Evolutionary conservation across 2,113 vertebrate genomes (phyloP), one percentile per base, ranked within the genome.

Genomic region (Hippocampus guttulatus): DNA sequence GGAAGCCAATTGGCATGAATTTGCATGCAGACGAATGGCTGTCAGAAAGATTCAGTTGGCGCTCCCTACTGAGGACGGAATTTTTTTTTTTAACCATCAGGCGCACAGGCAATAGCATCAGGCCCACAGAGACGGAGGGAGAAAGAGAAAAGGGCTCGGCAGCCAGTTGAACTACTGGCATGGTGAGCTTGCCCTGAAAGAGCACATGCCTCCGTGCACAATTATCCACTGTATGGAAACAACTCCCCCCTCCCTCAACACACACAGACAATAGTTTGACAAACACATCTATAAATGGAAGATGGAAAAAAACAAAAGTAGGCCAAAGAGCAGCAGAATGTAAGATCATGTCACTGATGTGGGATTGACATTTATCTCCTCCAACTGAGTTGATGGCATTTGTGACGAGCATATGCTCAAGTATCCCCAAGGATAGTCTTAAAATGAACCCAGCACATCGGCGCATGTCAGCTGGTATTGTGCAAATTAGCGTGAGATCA

Each of bases 221-320:
- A 86, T 90, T 83, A 86, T 85, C 75, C 81, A 78, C 75, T 82
- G 80, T 85, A 79, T 80, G 81, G 87, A 89, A 87, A 88, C 85
- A 70, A 55, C 75, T 69, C 79, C 72, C 81, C 80, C 67, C 77
- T 38, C 75, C 77, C 43, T 74, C 58, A 63, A 70, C 75, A 73
- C 30, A 73, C 75, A 71, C 73, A 80, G 73, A 85, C 80, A 82
- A 77, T 83, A 68, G 77, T 87, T 85, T 76, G 80, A 88, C 81
- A 78, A 85, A 73, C 77, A 75, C 70, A 71, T 80, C 87, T 89
- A 89, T 90, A 86, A 88, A 85, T 83, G 87, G 82, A 81, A 75
- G 72, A 82, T 73, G 71, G 64, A 40, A 65, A 21, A 51, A 61
- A 85, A 73, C 47, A 81, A 76, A 81, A 81, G 77, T 5, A 69